Evolutionary conservation across 2,113 vertebrate genomes (phyloP).

Genomic region (Protobothrops mucrosquamatus): DNA sequence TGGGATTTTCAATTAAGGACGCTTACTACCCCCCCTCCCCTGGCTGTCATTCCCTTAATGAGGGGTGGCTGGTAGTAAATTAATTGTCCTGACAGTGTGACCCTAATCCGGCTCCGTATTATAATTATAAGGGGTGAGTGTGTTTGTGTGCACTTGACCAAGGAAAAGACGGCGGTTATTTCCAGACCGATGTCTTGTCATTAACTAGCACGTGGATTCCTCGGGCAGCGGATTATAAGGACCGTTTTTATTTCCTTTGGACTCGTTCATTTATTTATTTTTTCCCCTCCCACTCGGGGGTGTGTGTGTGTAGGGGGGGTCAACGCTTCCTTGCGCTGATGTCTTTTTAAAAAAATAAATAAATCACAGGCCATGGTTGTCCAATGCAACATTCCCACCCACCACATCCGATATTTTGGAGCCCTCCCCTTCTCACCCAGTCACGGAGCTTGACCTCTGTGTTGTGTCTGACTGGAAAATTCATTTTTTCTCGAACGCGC

Average conservation of each 20-base stretch:
- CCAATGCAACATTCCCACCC: fast-evolving
- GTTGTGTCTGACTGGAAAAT: background rate
- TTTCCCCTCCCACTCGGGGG: background rate
- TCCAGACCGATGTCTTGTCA: conserved; percentile 45
- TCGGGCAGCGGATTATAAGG: conserved; percentile 33
- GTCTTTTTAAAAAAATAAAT: background rate
- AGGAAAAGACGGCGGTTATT: conserved; percentile 22
- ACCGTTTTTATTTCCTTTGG: conserved; percentile 34
- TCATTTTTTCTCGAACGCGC: conserved; percentile 23
- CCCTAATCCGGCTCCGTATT: conserved; percentile 51
- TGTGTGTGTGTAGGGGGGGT: background rate
- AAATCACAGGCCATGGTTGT: background rate
- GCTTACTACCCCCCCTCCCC: conserved; percentile 32
- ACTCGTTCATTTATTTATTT: conserved; percentile 23
- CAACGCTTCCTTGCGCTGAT: background rate
- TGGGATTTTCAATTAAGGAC: conserved; percentile 55
- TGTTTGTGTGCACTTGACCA: background rate
- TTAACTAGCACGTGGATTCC: conserved; percentile 46
- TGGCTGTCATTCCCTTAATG: conserved; percentile 51
- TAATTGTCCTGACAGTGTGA: conserved; percentile 47
- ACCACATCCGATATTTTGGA: background rate
- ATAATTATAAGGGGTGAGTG: conserved; percentile 38
- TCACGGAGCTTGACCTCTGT: background rate
- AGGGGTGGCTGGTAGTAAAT: conserved; percentile 47
- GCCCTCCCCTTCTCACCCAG: background rate